Evolutionary conservation across 2,113 vertebrate species (phyloP), one percentile per base, ranked within the genome.

Genomic region (Pteronura brasiliensis): DNA sequence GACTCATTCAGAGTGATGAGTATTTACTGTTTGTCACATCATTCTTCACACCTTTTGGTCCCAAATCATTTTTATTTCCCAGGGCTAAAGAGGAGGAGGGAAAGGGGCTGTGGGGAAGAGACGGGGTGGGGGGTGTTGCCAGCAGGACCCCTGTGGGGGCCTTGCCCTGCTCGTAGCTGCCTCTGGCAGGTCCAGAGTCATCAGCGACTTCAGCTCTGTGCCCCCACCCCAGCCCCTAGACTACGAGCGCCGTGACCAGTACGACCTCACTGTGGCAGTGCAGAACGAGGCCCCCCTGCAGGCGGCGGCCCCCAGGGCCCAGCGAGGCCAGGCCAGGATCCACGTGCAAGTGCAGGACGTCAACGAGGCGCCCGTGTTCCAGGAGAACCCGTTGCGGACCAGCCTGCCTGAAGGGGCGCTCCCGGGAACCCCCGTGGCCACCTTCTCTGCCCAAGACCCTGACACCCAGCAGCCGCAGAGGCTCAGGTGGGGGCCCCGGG

Each of bases 351-450:
- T 99, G 21, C 96, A 97, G 86, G 99, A 99, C 0, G 97, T 99
- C 83, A 99, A 99, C 0, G 99, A 99, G 97, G 98, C 99, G 0
- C 99, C 99, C 0, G 55, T 96, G 96, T 99, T 99, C 98, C 98
- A 83, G 0, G 98, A 99, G 52, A 99, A 99, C 98, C 99, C 99
- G 0, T 99, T 99, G 89, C 42, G 98, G 61, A 98, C 99, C 65
- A 98, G 98, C 7, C 98, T 99, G 82, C 98, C 98, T 0, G 99
- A 99, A 98, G 99, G 99, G 2, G 98, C 98, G 0, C 89, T 93
- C 1, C 98, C 99, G 0, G 99, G 99, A 4, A 99, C 99, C 5
- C 18, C 99, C 0, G 98, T 99, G 97, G 98, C 98, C 97, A 98
- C 97, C 47, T 99, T 99, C 96, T 99, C 99, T 0, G 99, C 99